Base-by-base conservation (phyloP, 1,140 invertebrate species). In the Papilio aristodemus region DNA sequence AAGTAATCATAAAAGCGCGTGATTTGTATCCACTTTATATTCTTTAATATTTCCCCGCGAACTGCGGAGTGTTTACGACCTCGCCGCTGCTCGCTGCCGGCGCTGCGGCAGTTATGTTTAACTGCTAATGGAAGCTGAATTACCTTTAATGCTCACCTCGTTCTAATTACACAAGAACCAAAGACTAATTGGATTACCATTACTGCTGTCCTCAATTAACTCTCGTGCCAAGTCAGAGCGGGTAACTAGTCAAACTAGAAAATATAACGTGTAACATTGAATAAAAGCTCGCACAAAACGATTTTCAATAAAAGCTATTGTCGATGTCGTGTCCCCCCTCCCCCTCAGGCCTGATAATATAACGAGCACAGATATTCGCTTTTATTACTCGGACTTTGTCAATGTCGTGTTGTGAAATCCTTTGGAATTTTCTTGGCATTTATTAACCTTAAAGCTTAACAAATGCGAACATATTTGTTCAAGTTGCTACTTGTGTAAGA, bases 351-450 rank as follows among this genome's bases (percentile, higher is more conserved):
- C 10, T 17, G 46, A 0, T 19, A 10, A 10, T 54, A 22, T 54
- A 19, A 54, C 19, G 46, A 22, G 46, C 9, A 54, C 22, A 54
- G 11, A 10, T 11, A 22, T 11, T 17, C 46, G 46, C 46, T 54
- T 54, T 54, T 54, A 54, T 25, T 54, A 25, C 46, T 17, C 43
- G 43, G 43, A 54, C 46, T 54, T 54, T 54, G 46, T 54, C 46
- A 54, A 54, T 10, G 46, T 22, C 46, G 46, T 25, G 19, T 54
- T 54, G 19, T 54, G 19, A 54, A 54, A 54, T 54, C 17, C 9
- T 22, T 22, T 10, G 9, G 17, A 11, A 54, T 54, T 54, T 54
- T 54, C 46, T 22, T 5, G 46, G 19, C 19, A 54, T 25, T 25
- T 43, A 32, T 43, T 46, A 1, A 46, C 43, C 17, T 46, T 9